Evolutionary conservation across 2,113 vertebrate species (phyloP).

Genomic region (Entomyzon cyanotis): DNA sequence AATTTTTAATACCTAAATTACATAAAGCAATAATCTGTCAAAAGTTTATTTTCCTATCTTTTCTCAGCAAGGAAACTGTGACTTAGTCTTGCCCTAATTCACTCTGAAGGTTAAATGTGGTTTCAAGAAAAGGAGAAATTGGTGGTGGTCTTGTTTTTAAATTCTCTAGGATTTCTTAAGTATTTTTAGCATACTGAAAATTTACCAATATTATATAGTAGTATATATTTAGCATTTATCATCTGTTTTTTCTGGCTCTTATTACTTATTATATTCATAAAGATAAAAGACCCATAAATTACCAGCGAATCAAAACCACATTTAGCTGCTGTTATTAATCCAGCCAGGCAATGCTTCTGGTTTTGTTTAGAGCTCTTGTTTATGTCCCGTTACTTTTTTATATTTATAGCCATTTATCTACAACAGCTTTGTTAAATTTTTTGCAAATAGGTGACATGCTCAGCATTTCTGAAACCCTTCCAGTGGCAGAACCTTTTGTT

Average conservation of each 20-base stretch:
- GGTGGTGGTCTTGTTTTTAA: not conserved
- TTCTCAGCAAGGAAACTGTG: not conserved
- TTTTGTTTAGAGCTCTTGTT: not conserved
- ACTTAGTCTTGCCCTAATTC: not conserved
- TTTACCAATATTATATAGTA: not conserved
- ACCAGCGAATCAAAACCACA: conserved; percentile 10
- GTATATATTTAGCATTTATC: not conserved
- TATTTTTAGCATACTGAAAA: not conserved
- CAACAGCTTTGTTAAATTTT: not conserved
- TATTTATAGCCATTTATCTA: not conserved
- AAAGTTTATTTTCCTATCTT: not conserved
- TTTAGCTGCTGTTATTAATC: not conserved
- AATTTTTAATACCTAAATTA: not conserved
- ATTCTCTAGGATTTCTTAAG: not conserved
- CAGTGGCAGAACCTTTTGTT: not conserved
- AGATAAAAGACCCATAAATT: conserved; percentile 8
- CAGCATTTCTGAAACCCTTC: not conserved
- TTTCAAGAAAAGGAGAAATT: not conserved
- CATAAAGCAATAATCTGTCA: not conserved
- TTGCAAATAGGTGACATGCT: not conserved
- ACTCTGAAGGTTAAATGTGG: not conserved
- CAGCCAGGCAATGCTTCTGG: not conserved
- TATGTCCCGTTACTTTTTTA: not conserved
- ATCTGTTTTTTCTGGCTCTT: conserved; percentile 1
- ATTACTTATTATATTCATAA: not conserved